Base-by-base conservation (phyloP, 2,113 vertebrate genomes). In the Atrichornis clamosus region DNA sequence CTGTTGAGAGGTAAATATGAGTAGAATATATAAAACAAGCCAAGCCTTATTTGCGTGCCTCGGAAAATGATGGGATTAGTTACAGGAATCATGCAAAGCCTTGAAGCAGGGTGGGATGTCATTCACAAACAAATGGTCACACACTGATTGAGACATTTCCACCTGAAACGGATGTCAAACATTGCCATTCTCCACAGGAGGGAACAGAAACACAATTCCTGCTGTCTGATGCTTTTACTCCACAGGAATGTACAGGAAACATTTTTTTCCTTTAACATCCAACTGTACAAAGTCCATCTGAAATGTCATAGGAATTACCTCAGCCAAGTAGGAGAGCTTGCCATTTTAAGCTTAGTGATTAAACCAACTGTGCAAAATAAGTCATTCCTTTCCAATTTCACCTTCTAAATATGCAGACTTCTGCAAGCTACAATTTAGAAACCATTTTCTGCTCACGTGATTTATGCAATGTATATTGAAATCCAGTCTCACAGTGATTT, bases 1-100 rank as follows among this genome's bases (percentile, higher is more conserved):
- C 99, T 99, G 98, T 95, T n/a, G 76, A 95, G 92, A 98, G 94
- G 91, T 72, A 98, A 50, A 93, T 82, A 95, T 28, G 95, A 86
- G 86, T 59, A 10, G 65, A 94, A 88, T 62, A 62, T 37, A 60
- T 6, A 55, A 83, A 88, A 53, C 10, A 24, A 56, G 18, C 28
- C 53, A 6, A 63, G n/a, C 42, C 53, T 52, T 12, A 32, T 15
- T 19, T 22, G 70, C 1, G 8, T 47, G 62, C 67, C 78, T 65
- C 5, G 30, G 85, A 64, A 49, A 89, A 93, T 10, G 33, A 79
- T 35, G 73, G 73, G 72, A 84, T 79, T 89, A 92, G 96, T 95
- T 60, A 84, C 41, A 92, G 15, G n/a, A 24, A 88, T 89, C 98
- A 98, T 98, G 98, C 98, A 98, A 96, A 97, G 93, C 93, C 90